Evolutionary conservation across 2,113 vertebrate genomes (phyloP), one percentile per base, ranked within the genome.

Genomic region (Phrynosoma platyrhinos): DNA sequence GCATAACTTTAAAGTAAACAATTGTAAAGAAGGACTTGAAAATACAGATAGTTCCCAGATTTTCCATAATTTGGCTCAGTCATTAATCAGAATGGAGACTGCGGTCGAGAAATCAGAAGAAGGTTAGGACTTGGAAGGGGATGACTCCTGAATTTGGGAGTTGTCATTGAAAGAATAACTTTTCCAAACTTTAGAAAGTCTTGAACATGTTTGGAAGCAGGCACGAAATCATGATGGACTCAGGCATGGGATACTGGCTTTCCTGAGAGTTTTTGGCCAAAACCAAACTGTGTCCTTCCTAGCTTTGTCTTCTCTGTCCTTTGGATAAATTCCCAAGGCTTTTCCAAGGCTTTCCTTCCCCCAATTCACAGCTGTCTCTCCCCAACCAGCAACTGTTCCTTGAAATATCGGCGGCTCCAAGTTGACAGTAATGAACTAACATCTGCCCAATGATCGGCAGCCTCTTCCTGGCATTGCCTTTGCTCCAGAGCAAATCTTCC

Each of bases 301-400:
- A 72, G 23, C 27, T 30, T 0, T 2, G 25, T 93, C 81, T 53
- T 86, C 82, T 0, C 25, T 14, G 47, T 89, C 88, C 88, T 91
- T 90, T 91, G 92, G 62, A 91, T 87, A 92, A 79, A 88, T 86
- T 91, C 92, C 83, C 86, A 91, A 92, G 94, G 91, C 25, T 94
- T 92, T 92, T 92, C 95, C 86, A 91, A 92, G 94, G 91, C 25
- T 94, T 92, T 92, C 92, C 95, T 92, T 93, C 52, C 36, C 53
- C 90, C 92, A 14, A 58, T 91, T 89, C 95, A 95, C 96, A 97
- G 95, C 96, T 97, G 96, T 86, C 94, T 91, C 95, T 97, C 95
- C 95, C 96, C 92, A 84, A 92, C 94, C 95, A 96, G 93, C 96
- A 97, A 96, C 96, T 96, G 96, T 95, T 94, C 92, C 92, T 94